Conservation (phyloP, 2,888 invertebrate genomes). For the Epistrophe eligans region DNA sequence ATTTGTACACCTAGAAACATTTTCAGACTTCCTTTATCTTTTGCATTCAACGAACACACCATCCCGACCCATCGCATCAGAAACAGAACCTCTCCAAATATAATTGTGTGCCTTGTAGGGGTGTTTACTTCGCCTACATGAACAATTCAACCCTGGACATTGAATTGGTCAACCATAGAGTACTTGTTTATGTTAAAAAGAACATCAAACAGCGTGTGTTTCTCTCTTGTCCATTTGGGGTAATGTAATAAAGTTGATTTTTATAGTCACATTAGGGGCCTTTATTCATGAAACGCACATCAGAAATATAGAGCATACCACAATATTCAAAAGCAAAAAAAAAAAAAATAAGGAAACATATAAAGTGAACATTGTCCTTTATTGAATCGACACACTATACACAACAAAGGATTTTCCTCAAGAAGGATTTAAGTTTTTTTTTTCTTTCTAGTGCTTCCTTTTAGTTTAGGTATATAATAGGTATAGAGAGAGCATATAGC, state of each 20-base stretch:
- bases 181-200: conserved; percentile 64
- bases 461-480: neutral
- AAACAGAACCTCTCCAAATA: neutral
- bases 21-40: too few species aligned
- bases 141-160: neutral
- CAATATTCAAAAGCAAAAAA: conserved; percentile 11
- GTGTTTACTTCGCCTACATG: neutral
- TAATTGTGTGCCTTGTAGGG: neutral
- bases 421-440: conserved; percentile 56
- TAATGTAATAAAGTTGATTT: conserved; percentile 74
- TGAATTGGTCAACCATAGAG: conserved; percentile 4
- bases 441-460: conserved; percentile 17
- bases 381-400: conserved; percentile 66
- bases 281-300: conserved; percentile 55
- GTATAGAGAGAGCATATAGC: neutral
- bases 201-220: conserved; percentile 49
- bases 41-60: too few species aligned
- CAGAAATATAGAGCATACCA: neutral
- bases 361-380: conserved; percentile 69
- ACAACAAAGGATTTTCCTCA: conserved; percentile 62
- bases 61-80: too few species aligned
- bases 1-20: too few species aligned
- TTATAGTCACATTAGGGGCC: conserved; percentile 72
- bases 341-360: conserved; percentile 27
- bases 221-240: conserved; percentile 60